phyloP scores from a whole-genome alignment of 2,797 vertebrate species.

The Phylloscopus collybita region DNA sequence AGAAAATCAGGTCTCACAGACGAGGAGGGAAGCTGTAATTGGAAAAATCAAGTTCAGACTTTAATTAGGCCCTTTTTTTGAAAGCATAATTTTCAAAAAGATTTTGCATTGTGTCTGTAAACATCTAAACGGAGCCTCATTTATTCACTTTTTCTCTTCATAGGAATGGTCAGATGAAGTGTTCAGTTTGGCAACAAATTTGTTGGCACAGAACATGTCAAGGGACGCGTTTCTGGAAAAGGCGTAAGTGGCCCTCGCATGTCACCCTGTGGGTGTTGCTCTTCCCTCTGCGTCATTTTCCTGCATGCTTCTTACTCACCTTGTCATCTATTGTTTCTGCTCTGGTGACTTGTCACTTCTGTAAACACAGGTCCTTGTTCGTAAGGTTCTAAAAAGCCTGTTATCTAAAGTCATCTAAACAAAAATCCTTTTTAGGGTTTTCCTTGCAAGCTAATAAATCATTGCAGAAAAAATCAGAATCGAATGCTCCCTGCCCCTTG shows the following conservation, averaged over 20 bases:
- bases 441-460: background rate
- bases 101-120: slow-evolving; percentile 8
- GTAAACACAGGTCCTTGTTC: slow-evolving; percentile 68
- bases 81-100: background rate
- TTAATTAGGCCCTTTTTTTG: background rate
- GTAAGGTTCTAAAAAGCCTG: slow-evolving; percentile 29
- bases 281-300: slow-evolving; percentile 69
- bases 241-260: slow-evolving; percentile 82
- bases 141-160: slow-evolving; percentile 63
- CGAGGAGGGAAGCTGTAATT: background rate
- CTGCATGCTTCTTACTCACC: slow-evolving; percentile 57
- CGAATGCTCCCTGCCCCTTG: background rate
- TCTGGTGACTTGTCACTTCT: slow-evolving; percentile 43
- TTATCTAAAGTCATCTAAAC: slow-evolving; percentile 11
- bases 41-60: background rate
- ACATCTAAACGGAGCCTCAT: slow-evolving; percentile 13
- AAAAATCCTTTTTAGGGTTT: background rate
- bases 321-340: slow-evolving; percentile 68
- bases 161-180: slow-evolving; percentile 97
- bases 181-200: slow-evolving; percentile 93
- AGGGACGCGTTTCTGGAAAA: slow-evolving; percentile 95
- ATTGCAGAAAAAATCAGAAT: background rate
- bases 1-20: background rate
- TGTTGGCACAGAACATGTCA: slow-evolving; percentile 96
- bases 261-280: slow-evolving; percentile 57